phyloP scores from a whole-genome alignment of 2,113 vertebrate genomes.

The Sander lucioperca region DNA sequence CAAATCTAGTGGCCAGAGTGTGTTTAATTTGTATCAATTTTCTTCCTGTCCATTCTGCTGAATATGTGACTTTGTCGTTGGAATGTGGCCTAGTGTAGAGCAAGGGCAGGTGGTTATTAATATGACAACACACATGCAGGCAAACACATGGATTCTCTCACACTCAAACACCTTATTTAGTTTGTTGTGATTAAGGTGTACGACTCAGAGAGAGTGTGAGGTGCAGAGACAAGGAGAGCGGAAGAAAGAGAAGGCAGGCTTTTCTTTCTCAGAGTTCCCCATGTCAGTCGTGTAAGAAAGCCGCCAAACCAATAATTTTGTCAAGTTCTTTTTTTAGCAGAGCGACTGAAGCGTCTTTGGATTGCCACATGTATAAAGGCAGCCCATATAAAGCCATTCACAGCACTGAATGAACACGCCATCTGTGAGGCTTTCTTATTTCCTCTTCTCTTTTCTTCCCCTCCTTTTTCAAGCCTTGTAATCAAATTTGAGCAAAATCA shows the following conservation, averaged over 20 bases:
- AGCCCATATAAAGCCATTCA: constrained; percentile 99
- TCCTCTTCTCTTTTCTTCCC: constrained; percentile 96
- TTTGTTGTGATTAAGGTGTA: constrained; percentile 98
- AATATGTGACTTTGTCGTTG: constrained; percentile 87
- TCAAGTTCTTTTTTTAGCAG: constrained; percentile 93
- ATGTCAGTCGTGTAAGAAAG: constrained; percentile 98
- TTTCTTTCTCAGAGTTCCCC: constrained; percentile 92
- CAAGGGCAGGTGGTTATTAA: constrained; percentile 94
- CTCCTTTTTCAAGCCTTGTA: constrained; percentile 98
- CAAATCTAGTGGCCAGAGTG: constrained; percentile 49
- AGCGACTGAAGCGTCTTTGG: constrained; percentile 94
- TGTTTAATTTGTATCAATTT: constrained; percentile 33
- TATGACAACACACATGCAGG: constrained; percentile 86
- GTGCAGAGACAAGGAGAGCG: constrained; percentile 55
- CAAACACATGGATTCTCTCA: constrained; percentile 21
- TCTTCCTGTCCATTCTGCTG: constrained; percentile 2
- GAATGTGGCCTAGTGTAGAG: constrained; percentile 80
- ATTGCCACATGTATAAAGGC: constrained; percentile 99
- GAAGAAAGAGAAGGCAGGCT: constrained; percentile 79
- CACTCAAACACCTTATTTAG: constrained; percentile 95
- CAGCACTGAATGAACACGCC: constrained; percentile 98
- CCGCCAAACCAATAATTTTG: constrained; percentile 99
- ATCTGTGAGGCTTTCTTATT: constrained; percentile 96
- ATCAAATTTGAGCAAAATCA: constrained; percentile 99
- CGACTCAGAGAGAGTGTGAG: constrained; percentile 81